Evolutionary conservation across 2,888 invertebrate genomes (phyloP), one percentile per base, ranked within the genome.

Genomic region (Limnephilus auricula): DNA sequence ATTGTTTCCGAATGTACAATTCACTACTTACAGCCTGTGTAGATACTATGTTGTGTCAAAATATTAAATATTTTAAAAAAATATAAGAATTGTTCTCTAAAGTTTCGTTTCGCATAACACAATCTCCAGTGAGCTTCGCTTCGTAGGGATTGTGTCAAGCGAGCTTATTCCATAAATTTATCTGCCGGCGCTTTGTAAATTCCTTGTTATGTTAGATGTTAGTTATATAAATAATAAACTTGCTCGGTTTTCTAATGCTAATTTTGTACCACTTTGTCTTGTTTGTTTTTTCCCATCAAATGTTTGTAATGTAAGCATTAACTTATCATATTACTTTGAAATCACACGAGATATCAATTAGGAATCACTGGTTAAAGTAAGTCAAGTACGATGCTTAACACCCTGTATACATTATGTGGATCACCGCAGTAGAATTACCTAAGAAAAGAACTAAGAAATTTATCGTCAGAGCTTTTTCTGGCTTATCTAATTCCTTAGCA

Each of bases 221-320:
- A n/a, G n/a, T n/a, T n/a, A 85, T 45, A 85, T 45, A 85, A 85
- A 85, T 85, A 85, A 45, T 50, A 85, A 85, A 31, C 85, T 40
- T 65, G 10, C 83, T 25, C 25, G 83, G 83, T 83, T 83, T 83
- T 18, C 37, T n/a, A 65, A 65, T 65, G n/a, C n/a, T 65, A 25
- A 25, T 65, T 65, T 65, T 65, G 65, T 65, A 6, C 18, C 25
- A 65, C 65, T 65, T n/a, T n/a, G n/a, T n/a, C n/a, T n/a, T n/a
- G n/a, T n/a, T n/a, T 50, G 50, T 50, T 15, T 65, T 18, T 65
- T 65, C 65, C 25, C 65, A 65, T 65, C 65, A 65, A 65, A 65
- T 45, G 45, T 45, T 45, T 12, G 45, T 45, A 45, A 45, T 65
- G 65, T 65, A 18, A 65, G 65, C 65, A 65, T 25, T 65, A 65